These are phyloP conservation scores for Drosophila bocki DNA, from an alignment of 1,140 invertebrate genomes.

Conservation along the genomic window DNA sequence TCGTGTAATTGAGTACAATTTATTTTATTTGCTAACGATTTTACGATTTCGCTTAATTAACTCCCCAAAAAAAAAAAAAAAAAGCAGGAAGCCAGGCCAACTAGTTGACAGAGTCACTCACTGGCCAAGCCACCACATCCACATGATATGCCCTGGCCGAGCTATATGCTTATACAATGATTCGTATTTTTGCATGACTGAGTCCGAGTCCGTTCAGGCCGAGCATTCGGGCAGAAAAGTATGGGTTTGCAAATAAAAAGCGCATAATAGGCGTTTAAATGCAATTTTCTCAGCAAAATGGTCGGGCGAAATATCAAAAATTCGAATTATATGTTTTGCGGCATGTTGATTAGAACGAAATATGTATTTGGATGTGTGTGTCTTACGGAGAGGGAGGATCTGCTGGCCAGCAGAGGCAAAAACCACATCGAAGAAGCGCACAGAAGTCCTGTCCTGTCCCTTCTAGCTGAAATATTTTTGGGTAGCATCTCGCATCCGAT, in stretches of 20 bases:
- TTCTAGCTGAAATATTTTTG: slow-evolving; percentile 80
- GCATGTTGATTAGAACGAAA: slow-evolving; percentile 81
- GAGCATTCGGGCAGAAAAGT: slow-evolving; percentile 71
- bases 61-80: slow-evolving; percentile 48
- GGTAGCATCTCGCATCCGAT: slow-evolving; percentile 67
- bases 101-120: slow-evolving; percentile 29
- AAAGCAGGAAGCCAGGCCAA: slow-evolving; percentile 57
- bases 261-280: slow-evolving; percentile 85
- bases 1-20: slow-evolving; percentile 78
- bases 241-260: slow-evolving; percentile 84
- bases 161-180: slow-evolving; percentile 26
- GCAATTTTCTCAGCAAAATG: slow-evolving; percentile 82
- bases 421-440: slow-evolving; percentile 30
- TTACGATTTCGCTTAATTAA: slow-evolving; percentile 80
- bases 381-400: slow-evolving; percentile 7
- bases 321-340: slow-evolving; percentile 81
- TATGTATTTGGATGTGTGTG: slow-evolving; percentile 38
- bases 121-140: slow-evolving; percentile 3
- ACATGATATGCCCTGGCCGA: slow-evolving; percentile 8
- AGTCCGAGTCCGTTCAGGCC: slow-evolving; percentile 28
- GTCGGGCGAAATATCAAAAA: slow-evolving; percentile 74
- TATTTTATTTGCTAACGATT: slow-evolving; percentile 82
- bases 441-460: slow-evolving; percentile 65
- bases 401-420: slow-evolving; percentile 12
- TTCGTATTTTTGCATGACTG: slow-evolving; percentile 69